Conservation (phyloP, 2,797 vertebrate genomes). For the Clarias platycephalus region DNA sequence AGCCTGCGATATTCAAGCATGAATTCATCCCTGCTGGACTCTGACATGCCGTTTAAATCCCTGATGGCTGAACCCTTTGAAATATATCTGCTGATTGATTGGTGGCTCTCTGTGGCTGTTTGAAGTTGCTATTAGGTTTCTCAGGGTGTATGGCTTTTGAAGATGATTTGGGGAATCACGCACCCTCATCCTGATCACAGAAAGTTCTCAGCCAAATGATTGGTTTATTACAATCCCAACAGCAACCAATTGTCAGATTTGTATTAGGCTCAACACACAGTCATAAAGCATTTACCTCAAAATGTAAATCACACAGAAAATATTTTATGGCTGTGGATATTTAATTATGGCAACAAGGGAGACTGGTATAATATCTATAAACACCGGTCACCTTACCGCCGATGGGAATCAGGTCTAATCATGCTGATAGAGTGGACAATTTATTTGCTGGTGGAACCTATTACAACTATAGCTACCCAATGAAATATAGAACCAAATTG, state of each 20-base stretch:
- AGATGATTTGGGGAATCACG: conserved; percentile 65
- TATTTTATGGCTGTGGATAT: neutral
- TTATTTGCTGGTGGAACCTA: neutral
- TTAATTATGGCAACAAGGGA: conserved; percentile 20
- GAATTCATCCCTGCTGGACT: conserved; percentile 33
- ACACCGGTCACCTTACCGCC: conserved; percentile 65
- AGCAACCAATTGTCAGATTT: neutral
- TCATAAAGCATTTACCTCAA: neutral
- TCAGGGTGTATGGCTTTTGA: conserved; percentile 66
- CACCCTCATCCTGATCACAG: conserved; percentile 62
- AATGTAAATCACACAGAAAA: neutral
- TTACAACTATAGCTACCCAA: no score
- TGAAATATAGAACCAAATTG: neutral
- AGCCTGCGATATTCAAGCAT: conserved; percentile 20
- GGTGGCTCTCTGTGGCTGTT: conserved; percentile 64
- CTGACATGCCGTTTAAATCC: conserved; percentile 41
- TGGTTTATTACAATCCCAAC: conserved; percentile 37
- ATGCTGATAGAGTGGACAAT: neutral
- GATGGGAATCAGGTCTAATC: conserved; percentile 53
- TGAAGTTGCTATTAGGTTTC: conserved; percentile 69
- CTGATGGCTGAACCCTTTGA: conserved; percentile 56
- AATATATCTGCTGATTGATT: conserved; percentile 55
- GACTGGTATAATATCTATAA: conserved; percentile 44
- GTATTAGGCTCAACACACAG: neutral
- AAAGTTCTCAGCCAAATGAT: conserved; percentile 59